Conservation (phyloP, 1,140 invertebrate species). For the Drosophila nikananu region DNA sequence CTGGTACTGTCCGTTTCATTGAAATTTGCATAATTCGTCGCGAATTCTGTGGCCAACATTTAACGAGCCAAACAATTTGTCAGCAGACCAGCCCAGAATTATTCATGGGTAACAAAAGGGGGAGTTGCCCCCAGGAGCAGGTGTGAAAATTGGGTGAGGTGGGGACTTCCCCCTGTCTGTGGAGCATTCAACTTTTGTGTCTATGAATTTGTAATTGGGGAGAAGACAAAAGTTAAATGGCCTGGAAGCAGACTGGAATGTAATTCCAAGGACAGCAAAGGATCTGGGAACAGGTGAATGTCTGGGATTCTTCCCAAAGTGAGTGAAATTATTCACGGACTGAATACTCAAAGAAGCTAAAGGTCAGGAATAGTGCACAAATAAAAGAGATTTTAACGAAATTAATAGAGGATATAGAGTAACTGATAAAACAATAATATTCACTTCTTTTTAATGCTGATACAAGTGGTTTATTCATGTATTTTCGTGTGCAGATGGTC, state of each 20-base stretch:
- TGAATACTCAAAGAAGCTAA: neutral
- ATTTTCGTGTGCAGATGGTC: neutral
- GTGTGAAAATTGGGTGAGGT: constrained; percentile 8
- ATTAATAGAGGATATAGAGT: too few species aligned
- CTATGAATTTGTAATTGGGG: constrained; percentile 58
- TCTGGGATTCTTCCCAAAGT: neutral
- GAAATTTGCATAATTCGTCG: constrained; percentile 56
- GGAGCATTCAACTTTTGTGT: constrained; percentile 48
- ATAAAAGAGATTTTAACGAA: neutral
- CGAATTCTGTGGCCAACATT: constrained; percentile 50
- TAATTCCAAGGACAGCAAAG: constrained; percentile 7
- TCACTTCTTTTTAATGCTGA: neutral
- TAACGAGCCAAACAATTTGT: constrained; percentile 63
- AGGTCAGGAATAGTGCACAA: neutral
- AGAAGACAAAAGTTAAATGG: constrained; percentile 26
- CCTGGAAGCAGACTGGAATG: constrained; percentile 27
- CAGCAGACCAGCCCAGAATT: constrained; percentile 47
- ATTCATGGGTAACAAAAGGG: constrained; percentile 39
- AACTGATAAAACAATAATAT: neutral
- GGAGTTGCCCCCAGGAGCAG: neutral
- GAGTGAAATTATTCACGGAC: neutral
- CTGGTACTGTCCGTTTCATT: constrained; percentile 2
- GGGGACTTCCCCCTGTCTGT: constrained; percentile 7
- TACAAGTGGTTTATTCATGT: neutral
- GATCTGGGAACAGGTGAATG: neutral